Evolutionary conservation across 2,797 vertebrate genomes (phyloP), one percentile per base, ranked within the genome.

Genomic region (Chaenodraco wilsoni): DNA sequence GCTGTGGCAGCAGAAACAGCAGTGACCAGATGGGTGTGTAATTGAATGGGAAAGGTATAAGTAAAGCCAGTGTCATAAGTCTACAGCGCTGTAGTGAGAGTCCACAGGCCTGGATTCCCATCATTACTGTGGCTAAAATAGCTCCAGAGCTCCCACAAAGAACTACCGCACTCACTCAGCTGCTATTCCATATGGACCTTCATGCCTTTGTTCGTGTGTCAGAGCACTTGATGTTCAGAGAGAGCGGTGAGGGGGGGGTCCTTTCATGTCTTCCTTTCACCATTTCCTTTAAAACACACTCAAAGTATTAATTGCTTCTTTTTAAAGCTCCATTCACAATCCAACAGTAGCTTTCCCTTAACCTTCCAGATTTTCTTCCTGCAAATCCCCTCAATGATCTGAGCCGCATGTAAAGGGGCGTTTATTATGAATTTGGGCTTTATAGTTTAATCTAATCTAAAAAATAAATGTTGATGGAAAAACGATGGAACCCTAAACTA

Each of bases 1-100:
- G 87, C 83, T 78, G 85, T 78, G 74, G 88, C 82, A 89, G 90
- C 86, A 87, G 75, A 89, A 90, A 87, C 67, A 81, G 74, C 76
- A 74, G 58, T 75, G 88, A 74, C 86, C 89, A 87, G 81, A 91
- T 84, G 65, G 87, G 66, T 84, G 73, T 46, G 44, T 82, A 88
- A 88, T 80, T 83, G 83, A 91, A 88, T 76, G 75, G 79, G 71
- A 88, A 64, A 78, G 31, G 72, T 83, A 73, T 45, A 86, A 87
- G 85, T 78, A 60, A 65, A 87, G 83, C 70, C 65, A 12, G 41
- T 68, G 77, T 84, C 80, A 81, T 56, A 73, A 81, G 78, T 87
- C 70, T 50, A 69, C 73, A 71, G 50, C 65, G 62, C 37, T 37
- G 14, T 31, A 54, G 65, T 40, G 60, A 7, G 43, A 80, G 63